Base-by-base conservation (phyloP, 92 coral and sea anemone species). In the Phymanthus crucifer region DNA sequence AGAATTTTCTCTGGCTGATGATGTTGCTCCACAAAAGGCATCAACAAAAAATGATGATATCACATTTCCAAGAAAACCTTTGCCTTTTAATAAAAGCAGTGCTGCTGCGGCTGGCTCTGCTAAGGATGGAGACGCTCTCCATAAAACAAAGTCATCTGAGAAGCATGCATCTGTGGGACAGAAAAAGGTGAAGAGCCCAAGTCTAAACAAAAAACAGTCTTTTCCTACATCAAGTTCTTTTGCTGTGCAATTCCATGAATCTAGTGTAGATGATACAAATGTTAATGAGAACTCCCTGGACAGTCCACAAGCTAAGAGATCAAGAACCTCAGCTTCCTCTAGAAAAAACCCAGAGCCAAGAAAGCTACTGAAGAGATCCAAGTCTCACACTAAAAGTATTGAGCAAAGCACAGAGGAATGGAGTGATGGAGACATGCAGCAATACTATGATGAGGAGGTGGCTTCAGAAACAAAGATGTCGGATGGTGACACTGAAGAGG, bases 331-430 rank as follows among this genome's bases (percentile, higher is more conserved):
- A 4, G 57, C 84, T 34, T 80, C 84, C 34, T 80, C 84, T 32
- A 80, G 84, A 21, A 80, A 80, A 40, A 80, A 80, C 19, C 77
- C 71, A 12, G 84, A 80, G 54, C 84, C 84, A 12, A 71, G 72
- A 58, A 80, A 80, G 40, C 33, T 80, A 7, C 21, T 58, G 3
- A 56, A 71, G 32, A 80, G 71, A 80, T 10, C 45, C 46, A 27
- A 50, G 35, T 34, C 0, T n/a, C n/a, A n/a, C n/a, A n/a, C n/a
- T 6, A 50, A 24, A 3, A 54, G 24, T 29, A 21, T 1, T 54
- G 64, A 54, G 9, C 27, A 21, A 21, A 24, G 64, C 27, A 24
- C 24, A 21, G 27, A 54, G 64, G 64, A 54, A 54, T 4, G 10
- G 64, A 54, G n/a, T 54, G 29, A 54, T 54, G 27, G 11, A 7